Conservation (phyloP, 2,888 invertebrate genomes). For the Nephrotoma flavescens region DNA sequence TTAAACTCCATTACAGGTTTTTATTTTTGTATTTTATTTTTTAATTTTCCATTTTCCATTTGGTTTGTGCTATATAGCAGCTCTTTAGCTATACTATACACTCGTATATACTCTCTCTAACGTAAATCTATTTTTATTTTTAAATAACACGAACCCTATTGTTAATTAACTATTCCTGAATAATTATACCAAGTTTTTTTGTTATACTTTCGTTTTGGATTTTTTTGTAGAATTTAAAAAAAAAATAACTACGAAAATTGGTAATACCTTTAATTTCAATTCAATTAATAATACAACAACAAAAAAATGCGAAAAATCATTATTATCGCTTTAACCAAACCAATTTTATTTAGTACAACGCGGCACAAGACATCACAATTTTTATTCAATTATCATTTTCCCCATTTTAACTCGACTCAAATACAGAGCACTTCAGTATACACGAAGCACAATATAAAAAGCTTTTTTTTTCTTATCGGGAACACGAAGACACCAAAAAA, state of each 20-base stretch:
- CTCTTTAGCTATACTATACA: background rate
- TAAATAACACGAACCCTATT: background rate
- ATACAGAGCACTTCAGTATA: background rate
- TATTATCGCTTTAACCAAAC: background rate
- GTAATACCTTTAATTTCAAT: background rate
- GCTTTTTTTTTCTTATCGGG: background rate
- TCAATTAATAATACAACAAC: background rate
- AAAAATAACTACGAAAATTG: background rate
- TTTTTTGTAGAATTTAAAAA: background rate
- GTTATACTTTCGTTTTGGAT: background rate
- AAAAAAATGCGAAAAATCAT: background rate
- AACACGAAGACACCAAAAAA: background rate
- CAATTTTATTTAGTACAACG: background rate
- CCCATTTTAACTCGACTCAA: background rate
- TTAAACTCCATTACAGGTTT: background rate
- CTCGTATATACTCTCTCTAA: background rate
- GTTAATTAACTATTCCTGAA: background rate
- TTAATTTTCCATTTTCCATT: background rate
- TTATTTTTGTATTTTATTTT: background rate
- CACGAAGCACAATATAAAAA: background rate
- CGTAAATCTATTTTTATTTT: background rate
- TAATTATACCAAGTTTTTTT: background rate
- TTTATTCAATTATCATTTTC: background rate
- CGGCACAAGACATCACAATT: background rate
- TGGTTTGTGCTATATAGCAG: background rate